phyloP scores from a whole-genome alignment of 2,888 invertebrate genomes.

The Steinernema hermaphroditum region DNA sequence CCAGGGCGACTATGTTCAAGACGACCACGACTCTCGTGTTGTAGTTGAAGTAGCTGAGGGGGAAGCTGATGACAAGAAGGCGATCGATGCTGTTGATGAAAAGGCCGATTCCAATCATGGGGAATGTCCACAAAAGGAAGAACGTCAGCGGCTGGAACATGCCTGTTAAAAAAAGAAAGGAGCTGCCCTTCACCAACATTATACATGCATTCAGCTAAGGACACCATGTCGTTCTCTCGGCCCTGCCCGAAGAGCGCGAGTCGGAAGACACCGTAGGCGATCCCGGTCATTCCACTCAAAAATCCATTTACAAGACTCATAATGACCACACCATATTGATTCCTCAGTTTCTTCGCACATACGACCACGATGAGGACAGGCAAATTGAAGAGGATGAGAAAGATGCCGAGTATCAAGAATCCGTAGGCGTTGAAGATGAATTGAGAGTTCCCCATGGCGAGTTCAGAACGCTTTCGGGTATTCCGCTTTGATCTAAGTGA shows the following conservation, averaged over 20 bases:
- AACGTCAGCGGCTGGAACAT: constrained; percentile 1
- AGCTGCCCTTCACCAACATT: background rate
- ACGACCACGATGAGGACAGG: background rate
- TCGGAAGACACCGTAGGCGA: background rate
- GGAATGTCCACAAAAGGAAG: constrained; percentile 19
- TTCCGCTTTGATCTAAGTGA: too few relatives aligned
- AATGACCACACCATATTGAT: background rate
- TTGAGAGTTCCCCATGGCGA: background rate
- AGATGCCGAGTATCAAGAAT: background rate
- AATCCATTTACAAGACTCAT: background rate
- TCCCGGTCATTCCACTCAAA: background rate
- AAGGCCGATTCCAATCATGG: constrained; percentile 4
- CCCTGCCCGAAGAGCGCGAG: background rate
- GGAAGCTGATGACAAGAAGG: constrained; percentile 8
- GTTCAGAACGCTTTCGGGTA: too few relatives aligned
- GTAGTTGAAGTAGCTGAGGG: constrained; percentile 3
- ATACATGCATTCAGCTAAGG: background rate
- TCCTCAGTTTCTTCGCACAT: background rate
- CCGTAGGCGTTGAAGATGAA: background rate
- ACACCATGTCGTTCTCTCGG: background rate
- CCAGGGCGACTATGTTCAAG: background rate
- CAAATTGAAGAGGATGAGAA: background rate
- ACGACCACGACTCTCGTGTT: background rate
- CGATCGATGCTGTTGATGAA: constrained; percentile 22
- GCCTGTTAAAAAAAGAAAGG: too few relatives aligned